These are phyloP conservation scores for Tinea semifulvella DNA, from an alignment of 2,888 invertebrate genomes.

Conservation along the genomic window DNA sequence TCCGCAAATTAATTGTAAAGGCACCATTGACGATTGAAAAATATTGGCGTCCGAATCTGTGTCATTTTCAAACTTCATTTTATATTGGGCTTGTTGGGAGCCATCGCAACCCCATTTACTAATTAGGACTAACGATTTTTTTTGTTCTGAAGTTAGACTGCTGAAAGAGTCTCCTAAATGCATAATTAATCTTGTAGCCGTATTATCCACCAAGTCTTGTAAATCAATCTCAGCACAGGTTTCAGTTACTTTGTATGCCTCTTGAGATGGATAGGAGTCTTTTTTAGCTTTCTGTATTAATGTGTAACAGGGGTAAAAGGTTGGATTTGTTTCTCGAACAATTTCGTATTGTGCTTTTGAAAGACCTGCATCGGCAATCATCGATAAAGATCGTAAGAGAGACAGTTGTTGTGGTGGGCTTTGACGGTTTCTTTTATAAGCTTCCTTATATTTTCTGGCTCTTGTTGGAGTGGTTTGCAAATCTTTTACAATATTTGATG, in stretches of 20 bases:
- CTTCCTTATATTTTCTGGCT: slow-evolving; percentile 18
- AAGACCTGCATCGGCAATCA: slow-evolving; percentile 21
- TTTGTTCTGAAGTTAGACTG: slow-evolving; percentile 2
- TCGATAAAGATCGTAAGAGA: slow-evolving; percentile 17
- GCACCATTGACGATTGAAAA: slow-evolving; percentile 15
- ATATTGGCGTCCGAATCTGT: slow-evolving; percentile 14
- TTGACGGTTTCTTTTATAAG: slow-evolving; percentile 10
- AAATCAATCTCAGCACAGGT: slow-evolving; percentile 14
- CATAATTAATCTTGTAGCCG: slow-evolving; percentile 1
- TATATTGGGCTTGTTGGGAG: slow-evolving; percentile 10
- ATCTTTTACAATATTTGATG: slow-evolving; percentile 10
- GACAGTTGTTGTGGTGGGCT: slow-evolving; percentile 4
- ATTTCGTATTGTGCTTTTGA: slow-evolving; percentile 18
- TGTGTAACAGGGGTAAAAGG: slow-evolving; percentile 18
- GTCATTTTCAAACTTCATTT: slow-evolving; percentile 14
- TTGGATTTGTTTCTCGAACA: slow-evolving; percentile 16
- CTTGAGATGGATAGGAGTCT: slow-evolving; percentile 15
- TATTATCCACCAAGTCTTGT: slow-evolving; percentile 15
- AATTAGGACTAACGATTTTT: slow-evolving; percentile 9
- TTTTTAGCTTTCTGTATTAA: slow-evolving; percentile 16
- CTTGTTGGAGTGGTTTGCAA: slow-evolving; percentile 15
- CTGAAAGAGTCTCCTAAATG: background rate
- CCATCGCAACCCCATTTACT: slow-evolving; percentile 19
- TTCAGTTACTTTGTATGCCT: slow-evolving; percentile 12
- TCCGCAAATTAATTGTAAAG: slow-evolving; percentile 5